Conservation (phyloP, 2,888 invertebrate species). For the Drosophila mimica region DNA sequence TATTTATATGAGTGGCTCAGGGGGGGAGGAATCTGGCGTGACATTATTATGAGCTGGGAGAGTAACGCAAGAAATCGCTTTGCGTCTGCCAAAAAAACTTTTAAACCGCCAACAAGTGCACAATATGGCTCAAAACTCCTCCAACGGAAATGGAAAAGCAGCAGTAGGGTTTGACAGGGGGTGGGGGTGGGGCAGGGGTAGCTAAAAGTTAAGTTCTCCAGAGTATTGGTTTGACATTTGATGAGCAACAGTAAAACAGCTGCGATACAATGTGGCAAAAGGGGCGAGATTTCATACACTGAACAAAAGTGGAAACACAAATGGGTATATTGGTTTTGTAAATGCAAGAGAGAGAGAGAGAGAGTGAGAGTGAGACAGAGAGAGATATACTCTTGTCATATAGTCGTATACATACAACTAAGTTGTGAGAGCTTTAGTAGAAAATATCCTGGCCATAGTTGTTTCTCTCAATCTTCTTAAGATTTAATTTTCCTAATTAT, state of each 20-base stretch:
- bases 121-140: conserved; percentile 42
- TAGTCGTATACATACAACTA: neutral
- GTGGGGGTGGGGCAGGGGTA: neutral
- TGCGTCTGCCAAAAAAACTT: conserved; percentile 72
- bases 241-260: conserved; percentile 69
- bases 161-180: conserved; percentile 2
- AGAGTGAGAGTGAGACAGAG: too few relatives aligned
- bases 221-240: conserved; percentile 80
- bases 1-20: conserved; percentile 2
- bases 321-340: neutral
- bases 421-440: neutral
- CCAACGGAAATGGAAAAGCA: conserved; percentile 70
- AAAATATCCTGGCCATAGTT: neutral
- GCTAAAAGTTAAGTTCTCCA: conserved; percentile 71
- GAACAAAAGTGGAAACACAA: neutral
- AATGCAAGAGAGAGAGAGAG: neutral
- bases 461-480: neutral
- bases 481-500: neutral
- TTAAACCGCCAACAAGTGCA: conserved; percentile 67
- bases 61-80: conserved; percentile 73
- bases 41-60: conserved; percentile 58
- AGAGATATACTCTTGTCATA: neutral
- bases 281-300: neutral
- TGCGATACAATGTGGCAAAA: conserved; percentile 1
- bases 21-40: conserved; percentile 17